phyloP scores from a whole-genome alignment of 2,888 invertebrate genomes.

The Drosophila mettleri region DNA sequence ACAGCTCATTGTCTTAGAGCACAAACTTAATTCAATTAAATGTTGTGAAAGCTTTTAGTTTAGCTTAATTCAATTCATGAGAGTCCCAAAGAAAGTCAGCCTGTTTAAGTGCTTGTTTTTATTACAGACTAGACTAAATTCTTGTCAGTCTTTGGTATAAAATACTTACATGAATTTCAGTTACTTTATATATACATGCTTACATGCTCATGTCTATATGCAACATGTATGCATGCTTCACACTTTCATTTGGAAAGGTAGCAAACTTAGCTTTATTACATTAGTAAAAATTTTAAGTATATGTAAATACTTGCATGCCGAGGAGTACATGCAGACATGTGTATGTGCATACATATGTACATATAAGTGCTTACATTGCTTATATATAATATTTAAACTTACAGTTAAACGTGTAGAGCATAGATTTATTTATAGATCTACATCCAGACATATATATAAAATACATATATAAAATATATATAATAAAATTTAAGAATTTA shows the following conservation, averaged over 20 bases:
- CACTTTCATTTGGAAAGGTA: conserved; percentile 7
- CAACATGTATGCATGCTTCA: neutral
- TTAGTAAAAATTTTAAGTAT: neutral
- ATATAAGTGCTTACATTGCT: neutral
- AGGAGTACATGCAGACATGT: neutral
- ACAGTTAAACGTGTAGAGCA: neutral
- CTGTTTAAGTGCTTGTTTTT: neutral
- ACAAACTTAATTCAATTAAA: conserved; percentile 63
- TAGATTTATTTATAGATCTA: neutral
- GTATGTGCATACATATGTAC: neutral
- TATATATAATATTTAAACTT: neutral
- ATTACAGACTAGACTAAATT: neutral
- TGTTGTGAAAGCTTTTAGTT: conserved; percentile 22
- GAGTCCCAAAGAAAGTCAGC: neutral
- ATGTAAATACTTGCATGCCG: neutral
- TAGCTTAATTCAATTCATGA: conserved; percentile 1
- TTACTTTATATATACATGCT: neutral
- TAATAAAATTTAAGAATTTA: neutral
- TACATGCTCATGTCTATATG: neutral
- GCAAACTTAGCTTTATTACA: neutral
- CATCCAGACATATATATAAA: neutral
- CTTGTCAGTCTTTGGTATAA: neutral
- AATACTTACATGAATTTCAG: neutral
- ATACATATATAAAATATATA: neutral
- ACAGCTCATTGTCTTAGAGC: conserved; percentile 37